Evolutionary conservation across 2,113 vertebrate genomes (phyloP).

Genomic region (Nannobrachium achirus): DNA sequence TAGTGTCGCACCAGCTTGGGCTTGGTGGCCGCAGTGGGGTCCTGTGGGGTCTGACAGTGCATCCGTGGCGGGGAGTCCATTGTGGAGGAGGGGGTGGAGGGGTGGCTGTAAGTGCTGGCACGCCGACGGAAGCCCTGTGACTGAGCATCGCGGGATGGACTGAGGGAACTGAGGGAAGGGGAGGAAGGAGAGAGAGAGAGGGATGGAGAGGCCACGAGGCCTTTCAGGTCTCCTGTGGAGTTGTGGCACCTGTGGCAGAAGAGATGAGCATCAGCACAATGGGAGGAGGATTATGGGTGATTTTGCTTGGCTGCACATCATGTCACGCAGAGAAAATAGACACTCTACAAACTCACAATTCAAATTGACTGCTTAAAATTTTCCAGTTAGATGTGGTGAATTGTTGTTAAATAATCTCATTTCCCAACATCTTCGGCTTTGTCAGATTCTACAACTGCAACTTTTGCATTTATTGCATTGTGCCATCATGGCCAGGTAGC

Average conservation of each 20-base stretch:
- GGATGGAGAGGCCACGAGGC: conserved; percentile 55
- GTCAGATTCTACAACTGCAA: no score
- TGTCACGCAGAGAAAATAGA: no score
- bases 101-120: conserved; percentile 90
- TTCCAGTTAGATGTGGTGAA: no score
- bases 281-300: no score
- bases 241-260: conserved; percentile 73
- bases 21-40: conserved; percentile 77
- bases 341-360: no score
- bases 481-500: no score
- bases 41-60: conserved; percentile 67
- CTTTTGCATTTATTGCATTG: no score
- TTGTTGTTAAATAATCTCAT: no score
- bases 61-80: conserved; percentile 59
- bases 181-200: conserved; percentile 36
- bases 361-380: no score
- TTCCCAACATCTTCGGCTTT: no score
- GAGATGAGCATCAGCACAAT: not conserved
- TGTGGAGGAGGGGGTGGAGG: conserved; percentile 73
- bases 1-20: conserved; percentile 95
- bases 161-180: conserved; percentile 16
- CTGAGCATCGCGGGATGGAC: conserved; percentile 55
- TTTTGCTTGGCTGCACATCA: no score
- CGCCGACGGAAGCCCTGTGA: conserved; percentile 84
- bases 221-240: conserved; percentile 85